Evolutionary conservation across 2,888 invertebrate species (phyloP).

Genomic region (Stegana nigrithorax): DNA sequence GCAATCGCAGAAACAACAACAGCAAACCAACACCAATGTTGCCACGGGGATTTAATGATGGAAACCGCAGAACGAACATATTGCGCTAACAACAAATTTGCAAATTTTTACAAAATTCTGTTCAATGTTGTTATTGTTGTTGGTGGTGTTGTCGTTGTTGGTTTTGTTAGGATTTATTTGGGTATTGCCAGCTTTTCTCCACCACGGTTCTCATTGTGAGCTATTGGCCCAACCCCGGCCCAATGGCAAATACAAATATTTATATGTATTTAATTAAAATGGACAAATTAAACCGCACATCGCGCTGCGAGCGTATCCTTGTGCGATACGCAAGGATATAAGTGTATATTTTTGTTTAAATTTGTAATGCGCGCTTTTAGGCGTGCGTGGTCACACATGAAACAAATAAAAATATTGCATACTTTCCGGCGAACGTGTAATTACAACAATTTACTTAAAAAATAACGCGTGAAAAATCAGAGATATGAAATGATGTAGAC

Average conservation of each 20-base stretch:
- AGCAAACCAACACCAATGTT: conserved; percentile 6
- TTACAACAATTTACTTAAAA: too few species aligned
- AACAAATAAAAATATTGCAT: not conserved
- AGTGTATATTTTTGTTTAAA: conserved; percentile 23
- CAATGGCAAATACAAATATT: conserved; percentile 53
- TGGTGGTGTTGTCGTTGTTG: conserved; percentile 19
- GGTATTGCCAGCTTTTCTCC: conserved; percentile 30
- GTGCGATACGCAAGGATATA: not conserved
- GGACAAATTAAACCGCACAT: conserved; percentile 58
- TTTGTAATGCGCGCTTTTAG: conserved; percentile 38
- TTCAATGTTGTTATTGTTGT: conserved; percentile 41
- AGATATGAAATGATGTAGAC: too few species aligned
- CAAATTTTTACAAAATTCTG: conserved; percentile 61
- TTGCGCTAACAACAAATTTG: conserved; percentile 56
- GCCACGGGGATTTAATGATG: conserved; percentile 42
- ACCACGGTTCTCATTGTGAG: conserved; percentile 9
- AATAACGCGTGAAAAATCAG: too few species aligned
- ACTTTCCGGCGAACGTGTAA: conserved; percentile 3
- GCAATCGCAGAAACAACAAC: not conserved
- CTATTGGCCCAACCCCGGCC: conserved; percentile 17
- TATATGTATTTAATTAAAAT: conserved; percentile 62
- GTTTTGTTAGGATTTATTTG: conserved; percentile 25
- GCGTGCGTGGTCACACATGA: conserved; percentile 13
- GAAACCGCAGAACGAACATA: conserved; percentile 57
- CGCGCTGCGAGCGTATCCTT: conserved; percentile 39